Evolutionary conservation across 2,113 vertebrate genomes (phyloP), one percentile per base, ranked within the genome.

Genomic region (Lucifuga dentata): DNA sequence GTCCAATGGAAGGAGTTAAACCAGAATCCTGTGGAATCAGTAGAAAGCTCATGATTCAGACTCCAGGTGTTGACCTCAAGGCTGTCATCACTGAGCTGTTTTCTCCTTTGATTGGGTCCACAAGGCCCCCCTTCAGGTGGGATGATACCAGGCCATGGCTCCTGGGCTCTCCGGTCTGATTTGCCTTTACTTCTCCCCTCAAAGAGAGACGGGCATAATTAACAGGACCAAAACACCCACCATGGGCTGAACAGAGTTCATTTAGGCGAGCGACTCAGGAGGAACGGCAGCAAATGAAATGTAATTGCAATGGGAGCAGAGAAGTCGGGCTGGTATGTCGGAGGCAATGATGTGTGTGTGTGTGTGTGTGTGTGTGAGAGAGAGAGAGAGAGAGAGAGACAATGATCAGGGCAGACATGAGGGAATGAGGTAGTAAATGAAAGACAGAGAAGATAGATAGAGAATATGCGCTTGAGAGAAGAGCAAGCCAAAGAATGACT

Each of bases 231-330:
- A 81, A 87, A 90, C 81, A 88, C 85, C 83, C 83, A 84, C 71
- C 66, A 48, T 1, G 44, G 71, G 66, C 81, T 72, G 85, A 85
- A 60, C 74, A 44, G 66, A 84, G 82, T 17, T 89, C 87, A 89
- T 89, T 91, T 82, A 80, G 72, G 78, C 61, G 85, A 87, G 72
- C 60, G 80, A 88, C 80, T 86, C 68, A 60, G 83, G 88, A 87
- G 84, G 86, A 86, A 86, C 64, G 78, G 76, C 63, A 43, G 87
- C 87, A 91, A 89, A 91, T 90, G 81, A 89, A 91, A 88, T 83
- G 83, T 91, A 90, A 91, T 90, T 91, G 90, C 85, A 82, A 44
- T 77, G 90, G 86, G 87, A 90, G 82, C 73, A 17, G 55, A 79
- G 78, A 66, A 88, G 80, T 80, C 8, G 41, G 63, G 72, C 68